phyloP scores from a whole-genome alignment of 2,113 vertebrate species.

The Tetrax tetrax region DNA sequence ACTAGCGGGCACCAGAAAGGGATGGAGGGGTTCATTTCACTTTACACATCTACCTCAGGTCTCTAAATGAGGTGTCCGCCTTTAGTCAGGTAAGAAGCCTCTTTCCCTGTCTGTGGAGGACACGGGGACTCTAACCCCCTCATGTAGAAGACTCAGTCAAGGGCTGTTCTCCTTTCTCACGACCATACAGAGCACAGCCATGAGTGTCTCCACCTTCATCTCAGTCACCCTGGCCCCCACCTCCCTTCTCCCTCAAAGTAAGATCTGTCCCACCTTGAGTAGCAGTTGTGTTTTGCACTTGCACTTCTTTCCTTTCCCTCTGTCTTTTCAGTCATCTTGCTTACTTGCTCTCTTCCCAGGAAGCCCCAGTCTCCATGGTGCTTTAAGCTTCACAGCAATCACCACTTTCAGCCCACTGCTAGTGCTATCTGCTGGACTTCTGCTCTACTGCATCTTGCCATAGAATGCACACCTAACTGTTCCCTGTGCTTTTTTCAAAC shows the following conservation, averaged over 20 bases:
- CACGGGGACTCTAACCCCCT: not conserved
- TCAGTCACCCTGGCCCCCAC: accelerated
- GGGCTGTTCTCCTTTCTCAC: not conserved
- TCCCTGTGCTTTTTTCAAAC: not conserved
- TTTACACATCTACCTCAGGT: not conserved
- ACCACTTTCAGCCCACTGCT: not conserved
- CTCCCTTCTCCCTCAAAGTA: not conserved
- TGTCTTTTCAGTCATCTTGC: not conserved
- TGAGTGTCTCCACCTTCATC: not conserved
- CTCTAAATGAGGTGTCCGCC: not conserved
- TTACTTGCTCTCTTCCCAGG: not conserved
- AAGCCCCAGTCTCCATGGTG: not conserved
- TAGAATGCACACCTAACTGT: not conserved
- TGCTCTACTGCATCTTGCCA: not conserved
- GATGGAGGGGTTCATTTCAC: not conserved
- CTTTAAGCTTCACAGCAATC: not conserved
- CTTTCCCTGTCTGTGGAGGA: not conserved
- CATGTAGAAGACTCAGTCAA: not conserved
- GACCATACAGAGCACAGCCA: not conserved
- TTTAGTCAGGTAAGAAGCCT: not conserved
- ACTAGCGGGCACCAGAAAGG: not conserved
- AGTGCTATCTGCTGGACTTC: not conserved
- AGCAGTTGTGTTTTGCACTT: not conserved
- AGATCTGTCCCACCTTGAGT: not conserved
- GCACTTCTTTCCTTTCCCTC: not conserved